Evolutionary conservation across 2,888 invertebrate genomes (phyloP).

Genomic region (Pachycephus smyrnensis): DNA sequence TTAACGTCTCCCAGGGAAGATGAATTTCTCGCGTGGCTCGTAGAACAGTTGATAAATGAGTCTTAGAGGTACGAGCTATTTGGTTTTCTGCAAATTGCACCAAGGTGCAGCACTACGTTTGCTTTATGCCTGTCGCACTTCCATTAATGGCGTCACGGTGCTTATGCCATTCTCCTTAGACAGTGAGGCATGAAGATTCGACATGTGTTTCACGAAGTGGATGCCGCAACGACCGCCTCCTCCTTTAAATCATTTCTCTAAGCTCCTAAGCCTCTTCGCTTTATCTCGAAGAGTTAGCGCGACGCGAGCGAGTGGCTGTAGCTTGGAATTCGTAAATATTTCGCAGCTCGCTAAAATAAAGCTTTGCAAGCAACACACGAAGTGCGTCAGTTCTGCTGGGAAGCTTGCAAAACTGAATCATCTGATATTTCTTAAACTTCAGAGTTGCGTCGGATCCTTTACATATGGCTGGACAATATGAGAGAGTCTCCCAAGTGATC

Average conservation of each 20-base stretch:
- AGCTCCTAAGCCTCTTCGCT: background rate
- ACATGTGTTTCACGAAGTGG: background rate
- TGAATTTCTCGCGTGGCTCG: conserved; percentile 2
- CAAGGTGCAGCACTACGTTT: background rate
- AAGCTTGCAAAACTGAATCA: conserved; percentile 35
- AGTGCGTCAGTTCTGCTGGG: conserved; percentile 20
- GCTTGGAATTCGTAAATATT: conserved; percentile 51
- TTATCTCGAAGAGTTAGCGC: background rate
- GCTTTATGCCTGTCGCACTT: background rate
- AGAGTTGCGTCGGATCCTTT: background rate
- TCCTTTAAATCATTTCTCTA: conserved; percentile 1
- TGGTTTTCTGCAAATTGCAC: background rate
- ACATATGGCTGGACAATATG: background rate
- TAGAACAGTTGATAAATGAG: background rate
- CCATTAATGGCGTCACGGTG: background rate
- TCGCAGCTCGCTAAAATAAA: conserved; percentile 47
- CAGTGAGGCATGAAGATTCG: background rate
- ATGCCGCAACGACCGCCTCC: background rate
- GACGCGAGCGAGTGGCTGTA: conserved; percentile 10
- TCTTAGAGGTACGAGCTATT: background rate
- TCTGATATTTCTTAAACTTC: conserved; percentile 20
- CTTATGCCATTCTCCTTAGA: background rate
- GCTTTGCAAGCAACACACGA: conserved; percentile 12
- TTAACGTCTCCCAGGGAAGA: background rate
- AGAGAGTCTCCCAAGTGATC: background rate